phyloP scores from a whole-genome alignment of 2,113 vertebrate species.

The Indri indri region DNA sequence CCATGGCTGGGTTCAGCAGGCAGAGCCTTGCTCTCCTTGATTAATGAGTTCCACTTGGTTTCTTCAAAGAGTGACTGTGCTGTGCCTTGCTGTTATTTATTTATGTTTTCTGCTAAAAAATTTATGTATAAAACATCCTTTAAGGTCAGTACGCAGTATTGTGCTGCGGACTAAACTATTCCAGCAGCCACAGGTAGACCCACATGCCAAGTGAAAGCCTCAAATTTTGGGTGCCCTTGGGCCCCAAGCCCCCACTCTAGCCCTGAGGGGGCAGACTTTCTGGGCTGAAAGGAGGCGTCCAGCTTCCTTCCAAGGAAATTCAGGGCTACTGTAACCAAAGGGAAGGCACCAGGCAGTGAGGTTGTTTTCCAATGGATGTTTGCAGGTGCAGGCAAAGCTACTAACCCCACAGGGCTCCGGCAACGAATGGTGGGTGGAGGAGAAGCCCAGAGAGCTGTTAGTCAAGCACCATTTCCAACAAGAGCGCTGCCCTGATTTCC shows the following conservation, averaged over 20 bases:
- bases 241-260: background rate
- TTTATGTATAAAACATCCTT: conserved; percentile 75
- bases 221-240: background rate
- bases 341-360: background rate
- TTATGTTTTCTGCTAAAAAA: conserved; percentile 79
- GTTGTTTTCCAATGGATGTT: background rate
- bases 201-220: background rate
- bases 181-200: conserved; percentile 23
- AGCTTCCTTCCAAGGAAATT: background rate
- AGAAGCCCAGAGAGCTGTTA: background rate
- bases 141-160: conserved; percentile 65
- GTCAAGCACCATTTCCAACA: background rate
- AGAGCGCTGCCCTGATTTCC: background rate
- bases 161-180: conserved; percentile 51
- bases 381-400: background rate
- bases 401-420: background rate
- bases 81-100: conserved; percentile 76
- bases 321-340: background rate
- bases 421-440: background rate
- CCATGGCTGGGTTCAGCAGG: background rate
- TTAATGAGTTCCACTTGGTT: conserved; percentile 75
- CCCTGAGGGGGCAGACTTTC: background rate
- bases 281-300: background rate
- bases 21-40: conserved; percentile 64
- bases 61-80: conserved; percentile 70